phyloP scores from a whole-genome alignment of 1,140 invertebrate genomes.

The Eciton burchellii region DNA sequence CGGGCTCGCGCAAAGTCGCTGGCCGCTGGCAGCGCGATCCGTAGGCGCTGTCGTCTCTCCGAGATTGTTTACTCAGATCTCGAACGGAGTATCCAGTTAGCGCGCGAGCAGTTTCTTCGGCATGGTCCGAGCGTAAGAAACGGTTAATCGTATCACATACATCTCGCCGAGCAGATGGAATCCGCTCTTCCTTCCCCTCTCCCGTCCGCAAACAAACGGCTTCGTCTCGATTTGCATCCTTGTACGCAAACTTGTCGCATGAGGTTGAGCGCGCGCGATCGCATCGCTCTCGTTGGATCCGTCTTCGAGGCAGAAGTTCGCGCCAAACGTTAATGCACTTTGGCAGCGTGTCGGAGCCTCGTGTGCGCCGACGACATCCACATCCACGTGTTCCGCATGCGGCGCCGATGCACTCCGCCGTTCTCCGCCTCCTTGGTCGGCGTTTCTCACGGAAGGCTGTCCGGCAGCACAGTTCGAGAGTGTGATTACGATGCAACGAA shows the following conservation, averaged over 20 bases:
- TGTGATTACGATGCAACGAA: slow-evolving; percentile 62
- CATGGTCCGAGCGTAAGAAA: not conserved
- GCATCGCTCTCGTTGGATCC: not conserved
- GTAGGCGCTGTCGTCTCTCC: slow-evolving; percentile 8
- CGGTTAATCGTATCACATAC: not conserved
- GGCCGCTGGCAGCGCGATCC: slow-evolving; percentile 25
- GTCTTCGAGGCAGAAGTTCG: not conserved
- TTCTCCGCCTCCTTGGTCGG: no score
- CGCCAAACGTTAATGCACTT: slow-evolving; percentile 43
- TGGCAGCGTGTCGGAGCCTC: slow-evolving; percentile 22
- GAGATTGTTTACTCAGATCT: slow-evolving; percentile 24
- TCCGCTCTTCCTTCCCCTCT: slow-evolving; percentile 10
- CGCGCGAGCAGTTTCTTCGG: not conserved
- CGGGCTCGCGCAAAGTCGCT: slow-evolving; percentile 9
- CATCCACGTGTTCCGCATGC: not conserved
- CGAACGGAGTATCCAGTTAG: not conserved
- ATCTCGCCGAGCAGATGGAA: not conserved
- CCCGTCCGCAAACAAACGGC: slow-evolving; percentile 13
- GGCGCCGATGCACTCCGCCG: not conserved
- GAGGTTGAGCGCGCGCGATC: no score
- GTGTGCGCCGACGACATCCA: not conserved
- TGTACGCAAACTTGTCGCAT: no score
- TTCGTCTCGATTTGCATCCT: slow-evolving; percentile 36
- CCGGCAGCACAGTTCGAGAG: slow-evolving; percentile 11
- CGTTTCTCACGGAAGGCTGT: slow-evolving; percentile 40